phyloP scores from a whole-genome alignment of 2,888 invertebrate genomes.

The Antitype chi region DNA sequence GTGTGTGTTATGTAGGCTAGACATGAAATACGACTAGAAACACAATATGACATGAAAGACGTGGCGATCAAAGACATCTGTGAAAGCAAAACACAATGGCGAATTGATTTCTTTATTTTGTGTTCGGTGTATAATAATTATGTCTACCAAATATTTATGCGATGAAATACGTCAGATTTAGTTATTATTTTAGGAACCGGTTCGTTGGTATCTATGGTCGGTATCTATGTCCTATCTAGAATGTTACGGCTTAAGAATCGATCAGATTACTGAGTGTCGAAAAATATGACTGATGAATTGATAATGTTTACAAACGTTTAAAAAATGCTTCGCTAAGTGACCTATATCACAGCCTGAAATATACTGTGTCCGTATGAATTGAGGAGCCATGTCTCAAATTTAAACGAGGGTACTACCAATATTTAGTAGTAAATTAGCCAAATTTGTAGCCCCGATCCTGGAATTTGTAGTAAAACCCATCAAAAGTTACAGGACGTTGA shows the following conservation, averaged over 20 bases:
- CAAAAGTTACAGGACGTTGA: no score
- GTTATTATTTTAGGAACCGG: not conserved
- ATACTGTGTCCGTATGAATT: not conserved
- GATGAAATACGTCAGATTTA: not conserved
- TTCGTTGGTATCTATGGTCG: no score
- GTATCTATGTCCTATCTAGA: not conserved
- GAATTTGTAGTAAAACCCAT: no score
- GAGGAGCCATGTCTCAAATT: no score
- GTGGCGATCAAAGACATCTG: constrained; percentile 1
- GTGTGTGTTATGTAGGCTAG: constrained; percentile 8
- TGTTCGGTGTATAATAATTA: not conserved
- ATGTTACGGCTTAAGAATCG: not conserved
- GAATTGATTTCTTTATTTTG: constrained; percentile 16
- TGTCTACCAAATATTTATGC: not conserved
- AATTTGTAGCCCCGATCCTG: no score
- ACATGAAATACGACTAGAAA: constrained; percentile 10
- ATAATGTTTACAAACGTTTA: not conserved
- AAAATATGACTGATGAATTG: not conserved
- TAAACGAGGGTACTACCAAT: no score
- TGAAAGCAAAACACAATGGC: constrained; percentile 13
- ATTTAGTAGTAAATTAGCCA: no score
- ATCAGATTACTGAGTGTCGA: not conserved
- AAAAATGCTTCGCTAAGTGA: not conserved
- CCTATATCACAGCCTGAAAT: not conserved
- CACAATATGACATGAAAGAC: constrained; percentile 13